Base-by-base conservation (phyloP, 2,888 invertebrate species). In the Leucophenga maculata region DNA sequence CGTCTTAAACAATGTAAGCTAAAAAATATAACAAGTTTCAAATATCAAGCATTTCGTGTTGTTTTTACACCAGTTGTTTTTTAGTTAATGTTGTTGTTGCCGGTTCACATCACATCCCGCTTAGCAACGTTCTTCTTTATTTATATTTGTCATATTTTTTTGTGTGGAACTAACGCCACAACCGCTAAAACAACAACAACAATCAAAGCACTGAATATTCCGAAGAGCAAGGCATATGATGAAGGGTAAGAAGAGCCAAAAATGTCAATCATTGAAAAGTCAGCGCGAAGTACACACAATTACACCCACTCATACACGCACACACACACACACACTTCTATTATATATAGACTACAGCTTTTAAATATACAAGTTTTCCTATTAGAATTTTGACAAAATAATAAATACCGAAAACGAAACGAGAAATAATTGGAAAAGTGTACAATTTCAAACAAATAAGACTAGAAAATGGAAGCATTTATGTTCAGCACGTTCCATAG, bases 401-500 rank as follows among this genome's bases (percentile, higher is more conserved):
- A 4, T 26, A 26, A 26, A 26, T 26, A 26, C 59, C 50, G 32
- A 54, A 60, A 14, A 68, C 59, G 44, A 18, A 66, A 44, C 48
- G 3, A 62, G 9, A 18, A 8, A 72, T 13, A 68, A 9, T 16
- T 26, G 46, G 26, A 22, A 67, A 59, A 26, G 16, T 32, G 54
- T 71, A 60, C 67, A 57, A 39, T 32, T 18, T 57, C 67, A 72
- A 72, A 74, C 71, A 80, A 71, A 78, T 75, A 82, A 82, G 80
- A 79, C 80, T 79, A 79, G 82, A 82, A 81, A 78, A 22, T 20
- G 3, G 71, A 77, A 77, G 70, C 77, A 79, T 75, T 72, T 71
- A 71, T 8, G 39, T 11, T 11, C 9, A 39, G 39, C 39, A 39
- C 39, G 39, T 39, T 11, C 39, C 39, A 39, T 39, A 39, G 39